Conservation (phyloP, 2,113 vertebrate genomes). For the Daphoenositta chrysoptera region DNA sequence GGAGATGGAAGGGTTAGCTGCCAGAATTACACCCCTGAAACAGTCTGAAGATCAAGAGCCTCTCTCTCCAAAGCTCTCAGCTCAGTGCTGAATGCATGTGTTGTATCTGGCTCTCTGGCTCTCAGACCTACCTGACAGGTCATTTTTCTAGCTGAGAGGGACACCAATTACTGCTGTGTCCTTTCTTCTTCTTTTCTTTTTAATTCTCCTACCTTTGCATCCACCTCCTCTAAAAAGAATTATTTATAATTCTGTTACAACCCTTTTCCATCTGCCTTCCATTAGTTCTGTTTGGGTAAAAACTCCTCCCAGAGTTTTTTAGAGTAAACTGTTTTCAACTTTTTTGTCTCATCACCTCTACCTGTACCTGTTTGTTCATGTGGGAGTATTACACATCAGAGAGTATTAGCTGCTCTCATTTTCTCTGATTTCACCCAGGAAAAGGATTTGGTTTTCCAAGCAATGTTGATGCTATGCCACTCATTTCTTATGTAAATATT, state of each 20-base stretch:
- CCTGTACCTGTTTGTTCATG: not conserved
- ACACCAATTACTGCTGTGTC: slow-evolving; percentile 13
- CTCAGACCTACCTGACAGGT: slow-evolving; percentile 7
- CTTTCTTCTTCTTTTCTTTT: not conserved
- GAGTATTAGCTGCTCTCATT: not conserved
- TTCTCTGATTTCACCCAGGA: not conserved
- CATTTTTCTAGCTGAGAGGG: slow-evolving; percentile 16
- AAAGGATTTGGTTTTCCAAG: not conserved
- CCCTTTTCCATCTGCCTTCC: not conserved
- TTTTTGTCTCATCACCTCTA: not conserved
- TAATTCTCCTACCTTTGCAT: not conserved
- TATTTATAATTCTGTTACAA: not conserved
- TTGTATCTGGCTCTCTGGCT: not conserved
- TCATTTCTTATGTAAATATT: not conserved
- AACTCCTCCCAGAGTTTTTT: not conserved
- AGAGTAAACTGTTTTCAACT: not conserved
- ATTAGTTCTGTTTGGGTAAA: not conserved
- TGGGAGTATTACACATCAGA: not conserved
- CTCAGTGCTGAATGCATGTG: not conserved
- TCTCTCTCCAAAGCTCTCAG: not conserved
- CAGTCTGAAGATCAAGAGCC: slow-evolving; percentile 24
- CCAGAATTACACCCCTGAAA: not conserved
- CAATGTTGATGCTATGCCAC: not conserved
- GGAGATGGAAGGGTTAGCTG: not conserved
- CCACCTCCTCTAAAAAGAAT: not conserved